A percentile compares a stretch with the other conserved stretches of the same genome.
phyloP scores from a whole-genome alignment of 2,797 vertebrate genomes.

The Gallirallus australis region DNA sequence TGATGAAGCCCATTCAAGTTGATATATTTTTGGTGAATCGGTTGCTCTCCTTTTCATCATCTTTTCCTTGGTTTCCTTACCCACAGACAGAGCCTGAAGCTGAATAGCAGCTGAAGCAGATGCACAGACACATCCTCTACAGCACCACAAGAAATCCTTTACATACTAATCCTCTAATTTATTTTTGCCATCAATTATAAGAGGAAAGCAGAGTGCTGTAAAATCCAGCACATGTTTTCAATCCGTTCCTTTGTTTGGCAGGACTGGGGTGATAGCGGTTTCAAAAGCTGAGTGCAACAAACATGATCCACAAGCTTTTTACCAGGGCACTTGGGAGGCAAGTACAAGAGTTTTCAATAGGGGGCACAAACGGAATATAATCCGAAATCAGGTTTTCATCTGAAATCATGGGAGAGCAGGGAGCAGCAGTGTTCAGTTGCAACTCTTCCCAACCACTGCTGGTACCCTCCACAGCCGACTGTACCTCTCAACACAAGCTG shows the following conservation, averaged over 20 bases:
- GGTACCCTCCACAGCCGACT: neutral
- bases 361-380: conserved; percentile 48
- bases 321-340: neutral
- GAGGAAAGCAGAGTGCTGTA: neutral
- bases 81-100: neutral
- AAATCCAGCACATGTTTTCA: neutral
- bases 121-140: neutral
- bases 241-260: neutral
- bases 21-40: neutral
- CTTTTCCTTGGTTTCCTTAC: neutral
- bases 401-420: neutral
- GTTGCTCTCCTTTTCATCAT: neutral
- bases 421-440: neutral
- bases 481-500: neutral
- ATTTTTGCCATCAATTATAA: conserved; percentile 19
- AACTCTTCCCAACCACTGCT: neutral
- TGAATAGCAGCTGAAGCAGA: neutral
- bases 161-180: conserved; percentile 19
- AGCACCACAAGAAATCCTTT: neutral
- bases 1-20: neutral
- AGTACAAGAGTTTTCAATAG: conserved; percentile 7
- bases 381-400: conserved; percentile 6
- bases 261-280: neutral
- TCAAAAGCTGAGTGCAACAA: neutral
- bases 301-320: neutral